These are phyloP conservation scores for Gymnopithys bicolor DNA, from an alignment of 2,797 vertebrate species.

Conservation along the genomic window DNA sequence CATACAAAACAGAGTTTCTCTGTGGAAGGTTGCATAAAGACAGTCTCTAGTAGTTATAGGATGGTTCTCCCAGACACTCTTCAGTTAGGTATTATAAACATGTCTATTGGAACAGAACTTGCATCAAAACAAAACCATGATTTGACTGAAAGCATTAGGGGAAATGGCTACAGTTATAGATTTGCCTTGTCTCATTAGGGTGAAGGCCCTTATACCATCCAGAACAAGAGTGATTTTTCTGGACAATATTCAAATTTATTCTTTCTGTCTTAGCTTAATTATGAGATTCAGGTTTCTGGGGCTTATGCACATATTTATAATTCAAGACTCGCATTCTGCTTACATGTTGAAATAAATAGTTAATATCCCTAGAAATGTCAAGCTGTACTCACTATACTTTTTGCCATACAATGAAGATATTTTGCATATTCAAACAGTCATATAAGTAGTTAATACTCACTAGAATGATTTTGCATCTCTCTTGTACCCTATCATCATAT, in stretches of 20 bases:
- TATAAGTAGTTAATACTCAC: background rate
- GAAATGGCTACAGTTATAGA: background rate
- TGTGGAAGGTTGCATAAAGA: background rate
- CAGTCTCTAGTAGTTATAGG: background rate
- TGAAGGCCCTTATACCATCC: background rate
- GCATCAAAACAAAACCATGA: background rate
- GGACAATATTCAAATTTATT: background rate
- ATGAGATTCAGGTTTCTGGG: background rate
- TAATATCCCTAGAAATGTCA: background rate
- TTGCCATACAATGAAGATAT: background rate
- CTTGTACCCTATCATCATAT: background rate
- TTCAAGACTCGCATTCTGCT: background rate
- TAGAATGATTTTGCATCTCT: background rate
- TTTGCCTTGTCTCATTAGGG: background rate
- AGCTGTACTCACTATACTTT: background rate
- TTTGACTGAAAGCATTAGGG: background rate
- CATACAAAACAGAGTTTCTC: background rate
- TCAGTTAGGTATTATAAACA: background rate
- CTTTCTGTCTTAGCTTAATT: background rate
- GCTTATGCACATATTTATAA: background rate
- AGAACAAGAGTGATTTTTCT: background rate
- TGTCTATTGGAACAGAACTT: background rate
- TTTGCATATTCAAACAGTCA: background rate
- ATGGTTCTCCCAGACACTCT: background rate
- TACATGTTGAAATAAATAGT: background rate